These are phyloP conservation scores for Cephalophus harveyi DNA, from an alignment of 2,113 vertebrate genomes.

Conservation along the genomic window DNA sequence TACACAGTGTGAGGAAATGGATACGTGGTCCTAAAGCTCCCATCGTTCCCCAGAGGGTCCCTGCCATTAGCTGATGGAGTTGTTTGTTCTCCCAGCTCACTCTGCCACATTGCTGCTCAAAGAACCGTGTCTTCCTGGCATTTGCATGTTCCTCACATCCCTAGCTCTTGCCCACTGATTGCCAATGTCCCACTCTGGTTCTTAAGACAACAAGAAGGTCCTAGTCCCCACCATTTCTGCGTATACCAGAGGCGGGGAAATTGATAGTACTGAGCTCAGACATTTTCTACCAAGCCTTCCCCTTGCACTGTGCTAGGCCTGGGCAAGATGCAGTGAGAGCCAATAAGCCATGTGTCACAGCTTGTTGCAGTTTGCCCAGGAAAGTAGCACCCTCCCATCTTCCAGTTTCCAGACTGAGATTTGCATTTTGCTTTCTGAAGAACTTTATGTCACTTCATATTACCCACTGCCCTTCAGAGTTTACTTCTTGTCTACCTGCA, in stretches of 20 bases:
- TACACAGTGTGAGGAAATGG: neutral
- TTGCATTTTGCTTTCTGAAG: neutral
- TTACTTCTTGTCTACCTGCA: neutral
- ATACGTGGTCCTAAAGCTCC: accelerated
- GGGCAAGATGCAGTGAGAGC: neutral
- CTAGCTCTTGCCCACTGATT: neutral
- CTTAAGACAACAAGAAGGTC: neutral
- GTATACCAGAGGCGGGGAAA: too few relatives aligned
- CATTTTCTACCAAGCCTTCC: neutral
- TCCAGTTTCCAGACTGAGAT: neutral
- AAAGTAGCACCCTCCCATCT: neutral
- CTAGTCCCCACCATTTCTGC: neutral
- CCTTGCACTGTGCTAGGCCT: neutral
- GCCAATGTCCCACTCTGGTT: neutral
- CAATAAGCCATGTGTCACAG: neutral
- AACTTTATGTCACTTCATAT: neutral
- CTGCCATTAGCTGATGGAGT: accelerated
- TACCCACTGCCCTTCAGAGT: neutral
- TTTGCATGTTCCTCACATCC: neutral
- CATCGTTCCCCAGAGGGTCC: too few relatives aligned
- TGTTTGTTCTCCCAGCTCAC: neutral
- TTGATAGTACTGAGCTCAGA: neutral
- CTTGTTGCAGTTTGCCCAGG: neutral
- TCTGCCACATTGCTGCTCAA: accelerated
- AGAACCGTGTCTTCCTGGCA: neutral